Conservation (phyloP, 2,113 vertebrate genomes). For the Cynocephalus volans region DNA sequence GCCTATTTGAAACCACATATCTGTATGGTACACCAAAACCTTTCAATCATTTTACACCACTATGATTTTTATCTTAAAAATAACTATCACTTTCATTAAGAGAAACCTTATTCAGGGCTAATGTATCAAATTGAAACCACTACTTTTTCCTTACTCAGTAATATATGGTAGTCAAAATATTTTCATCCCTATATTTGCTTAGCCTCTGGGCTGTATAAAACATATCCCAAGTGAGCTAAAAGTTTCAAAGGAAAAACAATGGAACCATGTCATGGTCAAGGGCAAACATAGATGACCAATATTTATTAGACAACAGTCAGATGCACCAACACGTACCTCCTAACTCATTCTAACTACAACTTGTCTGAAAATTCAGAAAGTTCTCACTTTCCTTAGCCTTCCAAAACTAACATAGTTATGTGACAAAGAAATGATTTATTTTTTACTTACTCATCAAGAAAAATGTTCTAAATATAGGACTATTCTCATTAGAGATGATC, state of each 20-base stretch:
- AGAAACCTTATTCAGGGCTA: slow-evolving; percentile 27
- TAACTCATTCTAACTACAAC: not conserved
- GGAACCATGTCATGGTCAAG: not conserved
- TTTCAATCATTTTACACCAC: not conserved
- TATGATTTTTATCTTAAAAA: not conserved
- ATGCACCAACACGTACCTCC: not conserved
- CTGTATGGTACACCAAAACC: not conserved
- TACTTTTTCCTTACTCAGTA: not conserved
- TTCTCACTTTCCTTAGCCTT: not conserved
- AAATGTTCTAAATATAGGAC: slow-evolving; percentile 46
- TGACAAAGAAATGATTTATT: not conserved
- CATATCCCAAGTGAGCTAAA: not conserved
- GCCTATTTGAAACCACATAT: not conserved
- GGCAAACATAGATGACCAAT: not conserved
- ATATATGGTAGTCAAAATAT: not conserved
- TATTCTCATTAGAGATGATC: slow-evolving; percentile 9
- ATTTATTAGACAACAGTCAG: too few species aligned
- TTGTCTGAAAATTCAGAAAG: not conserved
- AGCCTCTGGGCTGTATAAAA: not conserved
- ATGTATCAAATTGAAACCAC: not conserved
- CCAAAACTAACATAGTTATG: not conserved
- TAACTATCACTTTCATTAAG: not conserved
- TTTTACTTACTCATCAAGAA: slow-evolving; percentile 63
- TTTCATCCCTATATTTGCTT: slow-evolving; percentile 18
- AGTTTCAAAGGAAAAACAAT: slow-evolving; percentile 58